Conservation (phyloP, 2,797 vertebrate species). For the Alcedo atthis region DNA sequence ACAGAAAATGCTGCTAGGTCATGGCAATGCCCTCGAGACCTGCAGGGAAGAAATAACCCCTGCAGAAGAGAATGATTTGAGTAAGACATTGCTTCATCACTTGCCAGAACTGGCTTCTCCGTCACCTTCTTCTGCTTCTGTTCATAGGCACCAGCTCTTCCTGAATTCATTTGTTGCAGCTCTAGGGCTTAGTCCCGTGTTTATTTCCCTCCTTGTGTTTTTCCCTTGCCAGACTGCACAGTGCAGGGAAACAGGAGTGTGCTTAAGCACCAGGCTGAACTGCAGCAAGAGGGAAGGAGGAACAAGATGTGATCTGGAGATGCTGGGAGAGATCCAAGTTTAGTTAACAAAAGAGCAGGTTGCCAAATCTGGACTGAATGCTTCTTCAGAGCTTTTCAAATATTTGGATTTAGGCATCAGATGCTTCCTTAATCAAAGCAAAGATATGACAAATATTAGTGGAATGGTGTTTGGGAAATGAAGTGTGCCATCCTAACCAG, state of each 20-base stretch:
- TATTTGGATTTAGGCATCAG: not conserved
- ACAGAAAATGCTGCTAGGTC: not conserved
- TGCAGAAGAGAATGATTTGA: not conserved
- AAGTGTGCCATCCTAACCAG: not conserved
- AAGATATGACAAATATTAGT: not conserved
- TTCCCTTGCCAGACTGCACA: rapidly evolving
- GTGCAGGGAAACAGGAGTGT: not conserved
- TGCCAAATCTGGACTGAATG: not conserved
- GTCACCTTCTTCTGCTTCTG: not conserved
- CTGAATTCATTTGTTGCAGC: not conserved
- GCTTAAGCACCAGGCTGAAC: not conserved
- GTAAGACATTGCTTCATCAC: not conserved
- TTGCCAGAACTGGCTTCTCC: not conserved
- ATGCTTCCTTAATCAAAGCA: not conserved
- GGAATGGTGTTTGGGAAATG: not conserved
- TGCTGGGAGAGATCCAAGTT: not conserved
- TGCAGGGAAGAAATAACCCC: not conserved
- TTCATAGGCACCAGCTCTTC: not conserved
- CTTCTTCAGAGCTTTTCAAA: not conserved
- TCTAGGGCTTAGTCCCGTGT: not conserved
- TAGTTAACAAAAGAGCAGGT: not conserved
- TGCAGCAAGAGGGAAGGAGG: not conserved
- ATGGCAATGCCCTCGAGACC: not conserved
- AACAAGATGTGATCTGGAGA: not conserved
- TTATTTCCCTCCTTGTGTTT: not conserved